These are phyloP conservation scores for Drosophila recens DNA, from an alignment of 2,888 invertebrate species.

Conservation along the genomic window DNA sequence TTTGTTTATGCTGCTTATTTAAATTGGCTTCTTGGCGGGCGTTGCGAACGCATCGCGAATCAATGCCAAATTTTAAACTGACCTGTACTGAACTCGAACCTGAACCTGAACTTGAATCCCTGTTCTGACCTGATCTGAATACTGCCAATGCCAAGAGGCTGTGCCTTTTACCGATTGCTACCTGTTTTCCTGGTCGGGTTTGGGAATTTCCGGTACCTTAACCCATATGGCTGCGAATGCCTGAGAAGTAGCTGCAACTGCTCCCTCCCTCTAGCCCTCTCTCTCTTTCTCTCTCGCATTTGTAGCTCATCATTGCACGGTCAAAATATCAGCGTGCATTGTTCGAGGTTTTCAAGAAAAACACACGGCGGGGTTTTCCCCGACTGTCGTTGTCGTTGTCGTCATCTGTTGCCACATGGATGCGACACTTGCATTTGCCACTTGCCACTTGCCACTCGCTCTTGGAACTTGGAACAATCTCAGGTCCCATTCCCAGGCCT, in stretches of 20 bases:
- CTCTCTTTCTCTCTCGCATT: conserved; percentile 10
- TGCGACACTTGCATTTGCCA: conserved; percentile 16
- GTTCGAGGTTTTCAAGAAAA: conserved; percentile 55
- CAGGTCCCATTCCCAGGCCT: not conserved
- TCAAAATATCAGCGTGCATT: conserved; percentile 44
- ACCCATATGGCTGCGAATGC: conserved; percentile 63
- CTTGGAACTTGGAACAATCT: conserved; percentile 1
- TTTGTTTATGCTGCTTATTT: conserved; percentile 82
- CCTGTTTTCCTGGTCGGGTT: conserved; percentile 46
- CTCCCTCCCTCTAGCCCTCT: not conserved
- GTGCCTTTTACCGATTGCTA: conserved; percentile 25
- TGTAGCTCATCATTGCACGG: conserved; percentile 55
- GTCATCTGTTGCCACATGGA: conserved; percentile 60
- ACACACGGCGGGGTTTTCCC: conserved; percentile 53
- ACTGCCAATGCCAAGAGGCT: not conserved
- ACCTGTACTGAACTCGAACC: conserved; percentile 12
- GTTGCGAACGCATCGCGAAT: conserved; percentile 40
- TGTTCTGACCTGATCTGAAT: not conserved
- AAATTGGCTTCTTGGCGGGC: conserved; percentile 82
- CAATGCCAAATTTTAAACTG: conserved; percentile 2
- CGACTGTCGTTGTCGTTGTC: conserved; percentile 27
- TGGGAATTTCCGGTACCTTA: conserved; percentile 68
- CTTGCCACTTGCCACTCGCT: conserved; percentile 10
- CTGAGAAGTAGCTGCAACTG: not conserved
- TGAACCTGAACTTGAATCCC: not conserved